Evolutionary conservation across 2,113 vertebrate species (phyloP).

Genomic region (Caloenas nicobarica): DNA sequence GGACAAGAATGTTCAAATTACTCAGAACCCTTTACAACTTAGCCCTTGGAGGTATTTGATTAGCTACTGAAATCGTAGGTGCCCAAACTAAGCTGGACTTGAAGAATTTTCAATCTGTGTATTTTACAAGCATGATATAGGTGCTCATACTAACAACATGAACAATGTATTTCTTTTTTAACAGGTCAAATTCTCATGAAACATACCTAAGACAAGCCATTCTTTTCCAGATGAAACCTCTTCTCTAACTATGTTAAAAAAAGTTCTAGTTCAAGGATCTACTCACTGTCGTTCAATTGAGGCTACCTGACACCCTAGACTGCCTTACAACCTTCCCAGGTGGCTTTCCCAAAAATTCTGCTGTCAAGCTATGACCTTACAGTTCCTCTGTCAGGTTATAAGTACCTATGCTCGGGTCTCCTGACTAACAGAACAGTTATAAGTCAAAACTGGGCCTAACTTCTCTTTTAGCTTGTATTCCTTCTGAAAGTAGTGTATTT

Average conservation of each 20-base stretch:
- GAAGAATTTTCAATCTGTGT: not conserved
- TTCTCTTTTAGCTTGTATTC: no score
- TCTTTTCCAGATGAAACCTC: not conserved
- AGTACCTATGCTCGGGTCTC: not conserved
- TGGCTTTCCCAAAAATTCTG: not conserved
- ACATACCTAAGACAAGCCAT: not conserved
- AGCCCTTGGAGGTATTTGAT: not conserved
- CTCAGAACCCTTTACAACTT: not conserved
- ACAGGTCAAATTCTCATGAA: not conserved
- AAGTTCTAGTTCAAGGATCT: not conserved
- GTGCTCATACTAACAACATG: not conserved
- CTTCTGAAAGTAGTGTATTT: not conserved
- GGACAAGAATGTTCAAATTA: not conserved
- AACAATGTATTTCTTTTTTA: not conserved
- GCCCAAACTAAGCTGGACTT: not conserved
- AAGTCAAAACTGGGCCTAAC: not conserved
- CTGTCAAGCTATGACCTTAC: not conserved
- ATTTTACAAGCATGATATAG: not conserved
- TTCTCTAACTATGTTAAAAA: not conserved
- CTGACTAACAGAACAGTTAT: not conserved
- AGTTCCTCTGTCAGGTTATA: not conserved
- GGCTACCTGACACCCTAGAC: not conserved
- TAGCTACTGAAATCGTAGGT: not conserved
- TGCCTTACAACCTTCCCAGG: not conserved
- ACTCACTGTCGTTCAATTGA: not conserved